Percentiles rank a stretch among this genome's conserved stretches.
Conservation (phyloP, 2,113 vertebrate species). For the Empidonax alnorum region DNA sequence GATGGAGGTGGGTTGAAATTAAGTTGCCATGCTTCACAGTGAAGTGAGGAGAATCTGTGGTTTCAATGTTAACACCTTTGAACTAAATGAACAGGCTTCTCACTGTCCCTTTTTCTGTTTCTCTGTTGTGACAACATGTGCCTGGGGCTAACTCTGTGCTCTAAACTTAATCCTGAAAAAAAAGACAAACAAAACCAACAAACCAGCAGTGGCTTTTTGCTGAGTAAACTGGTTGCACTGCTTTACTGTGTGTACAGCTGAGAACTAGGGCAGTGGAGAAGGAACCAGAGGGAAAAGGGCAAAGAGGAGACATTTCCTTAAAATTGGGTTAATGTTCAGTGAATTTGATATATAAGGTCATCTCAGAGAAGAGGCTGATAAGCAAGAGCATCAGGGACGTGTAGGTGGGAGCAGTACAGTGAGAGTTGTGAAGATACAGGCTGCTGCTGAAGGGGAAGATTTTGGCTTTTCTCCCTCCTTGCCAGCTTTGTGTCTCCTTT, state of each 20-base stretch:
- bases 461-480: background rate
- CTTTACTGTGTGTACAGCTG: background rate
- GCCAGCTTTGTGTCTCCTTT: background rate
- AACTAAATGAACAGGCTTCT: background rate
- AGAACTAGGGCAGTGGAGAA: background rate
- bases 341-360: background rate
- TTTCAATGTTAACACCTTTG: background rate
- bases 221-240: background rate
- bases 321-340: background rate
- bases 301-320: background rate
- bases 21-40: background rate
- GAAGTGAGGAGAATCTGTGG: background rate
- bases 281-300: background rate
- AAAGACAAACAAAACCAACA: too few species aligned
- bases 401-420: background rate
- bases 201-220: background rate
- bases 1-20: background rate
- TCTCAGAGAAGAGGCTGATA: background rate
- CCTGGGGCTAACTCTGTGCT: background rate
- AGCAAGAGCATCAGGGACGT: background rate
- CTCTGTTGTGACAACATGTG: background rate
- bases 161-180: background rate
- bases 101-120: background rate
- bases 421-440: background rate
- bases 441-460: background rate